phyloP scores from a whole-genome alignment of 2,888 invertebrate genomes.

The Andrena marginata region DNA sequence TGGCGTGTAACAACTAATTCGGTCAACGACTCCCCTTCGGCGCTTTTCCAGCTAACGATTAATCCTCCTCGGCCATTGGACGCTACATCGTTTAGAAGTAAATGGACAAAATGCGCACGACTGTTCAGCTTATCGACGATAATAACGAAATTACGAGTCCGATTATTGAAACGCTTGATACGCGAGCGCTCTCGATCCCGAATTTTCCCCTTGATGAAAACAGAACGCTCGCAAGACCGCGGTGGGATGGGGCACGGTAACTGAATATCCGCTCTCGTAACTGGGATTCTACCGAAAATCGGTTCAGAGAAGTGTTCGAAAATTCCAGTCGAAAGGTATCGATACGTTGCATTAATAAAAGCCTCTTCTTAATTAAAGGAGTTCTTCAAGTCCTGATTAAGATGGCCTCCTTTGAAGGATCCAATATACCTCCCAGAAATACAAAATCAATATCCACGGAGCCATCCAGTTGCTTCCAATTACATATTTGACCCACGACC shows the following conservation, averaged over 20 bases:
- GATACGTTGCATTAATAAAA: not conserved
- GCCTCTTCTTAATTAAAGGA: too few relatives aligned
- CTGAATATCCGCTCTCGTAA: not conserved
- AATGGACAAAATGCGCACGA: not conserved
- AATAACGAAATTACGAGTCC: constrained; percentile 16
- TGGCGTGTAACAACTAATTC: constrained; percentile 40
- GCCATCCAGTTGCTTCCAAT: not conserved
- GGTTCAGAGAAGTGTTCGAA: not conserved
- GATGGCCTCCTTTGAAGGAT: too few relatives aligned
- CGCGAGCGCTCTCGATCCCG: not conserved
- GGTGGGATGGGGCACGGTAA: not conserved
- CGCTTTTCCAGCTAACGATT: constrained; percentile 39
- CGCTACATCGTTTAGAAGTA: constrained; percentile 19
- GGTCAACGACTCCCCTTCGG: constrained; percentile 29
- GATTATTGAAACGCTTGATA: constrained; percentile 2
- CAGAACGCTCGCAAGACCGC: not conserved
- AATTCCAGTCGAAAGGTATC: not conserved
- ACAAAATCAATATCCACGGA: constrained; percentile 18
- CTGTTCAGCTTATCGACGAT: not conserved
- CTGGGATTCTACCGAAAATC: not conserved
- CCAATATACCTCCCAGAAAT: too few relatives aligned
- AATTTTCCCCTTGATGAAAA: not conserved
- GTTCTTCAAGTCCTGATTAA: too few relatives aligned
- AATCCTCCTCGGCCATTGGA: constrained; percentile 26
- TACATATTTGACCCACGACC: not conserved